A percentile compares a stretch with the other conserved stretches of the same genome.
phyloP scores from a whole-genome alignment of 2,797 vertebrate genomes.

The Australoheros facetus region DNA sequence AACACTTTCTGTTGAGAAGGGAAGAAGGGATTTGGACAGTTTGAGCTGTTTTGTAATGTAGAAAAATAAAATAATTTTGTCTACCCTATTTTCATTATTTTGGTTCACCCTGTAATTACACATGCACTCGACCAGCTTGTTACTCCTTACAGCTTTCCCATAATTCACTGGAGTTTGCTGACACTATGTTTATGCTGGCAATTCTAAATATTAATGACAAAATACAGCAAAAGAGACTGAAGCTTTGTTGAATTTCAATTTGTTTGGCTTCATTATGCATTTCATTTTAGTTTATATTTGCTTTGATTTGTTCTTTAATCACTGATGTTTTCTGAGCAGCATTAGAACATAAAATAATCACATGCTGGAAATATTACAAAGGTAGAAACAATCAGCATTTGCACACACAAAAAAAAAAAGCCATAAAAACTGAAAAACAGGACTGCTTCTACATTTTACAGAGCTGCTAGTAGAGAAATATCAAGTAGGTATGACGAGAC shows the following conservation, averaged over 20 bases:
- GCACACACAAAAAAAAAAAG: constrained; percentile 5
- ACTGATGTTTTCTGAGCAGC: background rate
- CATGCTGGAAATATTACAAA: background rate
- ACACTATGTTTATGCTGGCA: background rate
- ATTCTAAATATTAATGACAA: background rate
- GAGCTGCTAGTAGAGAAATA: background rate
- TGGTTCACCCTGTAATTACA: constrained; percentile 18
- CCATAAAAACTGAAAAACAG: background rate
- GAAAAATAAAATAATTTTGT: constrained; percentile 62
- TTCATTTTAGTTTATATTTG: background rate
- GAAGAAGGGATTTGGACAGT: constrained; percentile 6
- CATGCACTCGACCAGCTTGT: background rate
- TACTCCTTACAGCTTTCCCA: background rate
- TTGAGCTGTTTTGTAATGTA: constrained; percentile 54
- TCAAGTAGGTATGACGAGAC: background rate
- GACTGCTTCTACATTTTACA: background rate
- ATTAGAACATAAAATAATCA: background rate
- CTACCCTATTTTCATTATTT: constrained; percentile 26
- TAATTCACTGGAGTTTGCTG: constrained; percentile 4
- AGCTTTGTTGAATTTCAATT: background rate
- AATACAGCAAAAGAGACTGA: background rate
- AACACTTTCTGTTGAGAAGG: background rate
- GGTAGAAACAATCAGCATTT: background rate
- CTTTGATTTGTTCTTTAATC: background rate
- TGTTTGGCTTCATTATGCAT: background rate